Conservation (phyloP, 2,113 vertebrate genomes). For the Syrrhaptes paradoxus region DNA sequence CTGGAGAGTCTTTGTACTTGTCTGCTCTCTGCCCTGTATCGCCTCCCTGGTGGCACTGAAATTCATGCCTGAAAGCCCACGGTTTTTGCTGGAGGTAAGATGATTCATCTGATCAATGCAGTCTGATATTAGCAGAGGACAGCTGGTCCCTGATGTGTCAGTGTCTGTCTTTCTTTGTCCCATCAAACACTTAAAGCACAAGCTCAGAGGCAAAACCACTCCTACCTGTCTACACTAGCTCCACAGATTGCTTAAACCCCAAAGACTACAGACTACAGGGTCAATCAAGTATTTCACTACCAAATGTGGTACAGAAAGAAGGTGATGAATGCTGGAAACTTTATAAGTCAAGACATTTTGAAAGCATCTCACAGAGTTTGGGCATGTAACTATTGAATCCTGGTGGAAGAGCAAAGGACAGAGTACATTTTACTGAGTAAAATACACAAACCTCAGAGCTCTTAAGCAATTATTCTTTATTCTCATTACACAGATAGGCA, state of each 20-base stretch:
- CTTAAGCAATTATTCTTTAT: not conserved
- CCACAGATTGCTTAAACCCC: not conserved
- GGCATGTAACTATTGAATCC: not conserved
- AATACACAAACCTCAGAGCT: not conserved
- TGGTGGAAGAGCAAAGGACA: not conserved
- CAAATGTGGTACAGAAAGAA: not conserved
- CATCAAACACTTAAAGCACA: not conserved
- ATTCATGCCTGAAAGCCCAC: slow-evolving; percentile 97
- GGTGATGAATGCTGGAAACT: not conserved
- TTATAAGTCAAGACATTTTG: not conserved
- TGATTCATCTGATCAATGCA: not conserved
- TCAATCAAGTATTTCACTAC: not conserved
- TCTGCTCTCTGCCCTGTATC: slow-evolving; percentile 89
- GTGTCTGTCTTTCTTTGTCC: not conserved
- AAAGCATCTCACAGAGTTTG: not conserved
- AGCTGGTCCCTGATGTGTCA: not conserved
- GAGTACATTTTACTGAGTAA: not conserved
- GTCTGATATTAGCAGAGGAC: not conserved
- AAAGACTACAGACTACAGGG: not conserved
- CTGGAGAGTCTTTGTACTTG: slow-evolving; percentile 93
- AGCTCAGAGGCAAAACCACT: not conserved
- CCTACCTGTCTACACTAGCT: not conserved
- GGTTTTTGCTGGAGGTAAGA: slow-evolving; percentile 95
- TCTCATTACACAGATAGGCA: not conserved
- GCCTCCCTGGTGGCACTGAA: slow-evolving; percentile 86